These are phyloP conservation scores for Drosophila pachea DNA, from an alignment of 1,140 invertebrate genomes.

Conservation along the genomic window DNA sequence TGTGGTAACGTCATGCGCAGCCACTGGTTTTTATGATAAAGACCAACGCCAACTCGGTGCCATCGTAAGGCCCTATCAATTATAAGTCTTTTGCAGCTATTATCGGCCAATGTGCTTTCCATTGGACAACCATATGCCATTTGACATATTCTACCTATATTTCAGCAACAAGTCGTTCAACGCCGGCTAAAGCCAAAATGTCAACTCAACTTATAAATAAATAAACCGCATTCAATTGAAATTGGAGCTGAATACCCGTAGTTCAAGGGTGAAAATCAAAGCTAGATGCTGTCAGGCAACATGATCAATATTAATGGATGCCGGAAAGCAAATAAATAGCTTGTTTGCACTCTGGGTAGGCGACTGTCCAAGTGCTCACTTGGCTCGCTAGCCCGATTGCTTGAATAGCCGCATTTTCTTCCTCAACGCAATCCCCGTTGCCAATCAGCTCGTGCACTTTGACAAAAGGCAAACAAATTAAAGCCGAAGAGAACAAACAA, in stretches of 20 bases:
- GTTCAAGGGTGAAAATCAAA: constrained; percentile 47
- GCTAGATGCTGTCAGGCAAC: constrained; percentile 53
- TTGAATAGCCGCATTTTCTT: constrained; percentile 14
- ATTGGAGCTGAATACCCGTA: constrained; percentile 16
- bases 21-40: constrained; percentile 15
- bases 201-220: constrained; percentile 54
- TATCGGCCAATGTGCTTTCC: constrained; percentile 13
- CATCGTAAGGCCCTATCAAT: constrained; percentile 50
- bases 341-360: constrained; percentile 25
- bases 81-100: constrained; percentile 39
- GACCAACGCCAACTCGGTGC: constrained; percentile 10
- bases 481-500: constrained; percentile 31
- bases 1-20: constrained; percentile 21
- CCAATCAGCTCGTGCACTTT: constrained; percentile 3
- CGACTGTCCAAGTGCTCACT: constrained; percentile 23
- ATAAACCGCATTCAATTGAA: constrained; percentile 42
- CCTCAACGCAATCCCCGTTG: too few relatives aligned
- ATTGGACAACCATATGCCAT: constrained; percentile 36
- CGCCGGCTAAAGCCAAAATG: constrained; percentile 40
- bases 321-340: constrained; percentile 62
- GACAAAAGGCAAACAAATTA: constrained; percentile 23
- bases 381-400: constrained; percentile 3
- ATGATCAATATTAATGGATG: constrained; percentile 70
- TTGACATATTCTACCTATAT: constrained; percentile 37
- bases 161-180: constrained; percentile 49